These are phyloP conservation scores for Sarcophaga rosellei DNA, from an alignment of 2,888 invertebrate species.

Conservation along the genomic window DNA sequence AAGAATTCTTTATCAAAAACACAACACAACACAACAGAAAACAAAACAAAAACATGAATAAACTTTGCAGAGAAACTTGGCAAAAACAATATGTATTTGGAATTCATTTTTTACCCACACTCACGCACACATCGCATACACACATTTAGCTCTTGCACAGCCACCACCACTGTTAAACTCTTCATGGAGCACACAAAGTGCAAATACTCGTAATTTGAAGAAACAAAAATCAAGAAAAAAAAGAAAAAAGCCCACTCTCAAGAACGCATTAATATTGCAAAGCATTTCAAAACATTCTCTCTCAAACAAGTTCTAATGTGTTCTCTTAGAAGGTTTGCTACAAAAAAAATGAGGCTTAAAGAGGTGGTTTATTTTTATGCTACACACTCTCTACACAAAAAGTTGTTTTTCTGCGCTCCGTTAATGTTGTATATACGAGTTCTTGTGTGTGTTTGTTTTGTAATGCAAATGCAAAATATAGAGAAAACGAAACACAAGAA, in stretches of 20 bases:
- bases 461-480: conserved; percentile 60
- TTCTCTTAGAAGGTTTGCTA: neutral
- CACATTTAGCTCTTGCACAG: neutral
- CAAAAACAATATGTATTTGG: conserved; percentile 51
- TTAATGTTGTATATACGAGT: too few relatives aligned
- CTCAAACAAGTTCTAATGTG: neutral
- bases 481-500: too few relatives aligned
- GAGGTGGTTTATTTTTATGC: neutral
- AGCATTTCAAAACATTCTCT: neutral
- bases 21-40: neutral
- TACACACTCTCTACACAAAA: neutral
- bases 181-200: conserved; percentile 45
- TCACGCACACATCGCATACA: neutral
- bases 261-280: conserved; percentile 56
- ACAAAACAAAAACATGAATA: conserved; percentile 28
- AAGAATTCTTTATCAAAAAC: conserved; percentile 46
- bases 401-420: too few relatives aligned
- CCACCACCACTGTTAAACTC: neutral
- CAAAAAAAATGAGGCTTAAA: neutral
- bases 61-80: conserved; percentile 58
- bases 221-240: neutral
- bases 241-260: conserved; percentile 54
- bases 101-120: conserved; percentile 34
- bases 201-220: conserved; percentile 44
- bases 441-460: neutral